Conservation (phyloP, 2,113 vertebrate species). For the Arvicanthis niloticus region DNA sequence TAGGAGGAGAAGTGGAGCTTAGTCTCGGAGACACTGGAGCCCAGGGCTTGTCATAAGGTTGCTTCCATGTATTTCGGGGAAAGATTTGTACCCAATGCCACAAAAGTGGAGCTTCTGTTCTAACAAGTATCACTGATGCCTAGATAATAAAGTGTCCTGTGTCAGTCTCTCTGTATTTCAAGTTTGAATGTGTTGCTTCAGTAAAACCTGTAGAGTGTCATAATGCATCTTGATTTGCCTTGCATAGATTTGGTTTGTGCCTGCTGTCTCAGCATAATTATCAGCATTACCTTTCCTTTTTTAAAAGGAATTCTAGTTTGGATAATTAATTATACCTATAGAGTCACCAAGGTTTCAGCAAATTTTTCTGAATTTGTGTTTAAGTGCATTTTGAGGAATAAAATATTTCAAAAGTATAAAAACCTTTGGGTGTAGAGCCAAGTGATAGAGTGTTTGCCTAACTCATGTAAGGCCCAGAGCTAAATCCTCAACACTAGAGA, state of each 20-base stretch:
- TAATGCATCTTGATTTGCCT: background rate
- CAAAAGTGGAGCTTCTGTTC: slow-evolving; percentile 66
- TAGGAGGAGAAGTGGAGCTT: background rate
- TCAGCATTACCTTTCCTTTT: slow-evolving; percentile 26
- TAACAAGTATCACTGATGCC: slow-evolving; percentile 65
- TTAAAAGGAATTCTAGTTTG: background rate
- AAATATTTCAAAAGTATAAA: slow-evolving; percentile 25
- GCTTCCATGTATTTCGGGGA: slow-evolving; percentile 25
- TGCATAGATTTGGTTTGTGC: background rate
- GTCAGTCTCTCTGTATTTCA: slow-evolving; percentile 9
- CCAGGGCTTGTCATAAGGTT: background rate
- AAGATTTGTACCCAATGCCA: slow-evolving; percentile 59
- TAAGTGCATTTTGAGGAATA: background rate
- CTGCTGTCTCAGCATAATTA: background rate
- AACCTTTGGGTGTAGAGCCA: background rate
- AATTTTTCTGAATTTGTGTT: background rate
- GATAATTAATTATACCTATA: slow-evolving; percentile 26
- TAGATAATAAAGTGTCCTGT: slow-evolving; percentile 46
- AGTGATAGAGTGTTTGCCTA: background rate
- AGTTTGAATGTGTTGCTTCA: slow-evolving; percentile 35
- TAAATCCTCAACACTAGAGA: background rate
- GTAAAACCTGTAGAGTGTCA: background rate
- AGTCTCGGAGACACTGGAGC: background rate
- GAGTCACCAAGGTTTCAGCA: background rate
- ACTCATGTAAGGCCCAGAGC: background rate